Percentiles rank a stretch among this genome's conserved stretches.
Conservation (phyloP, 2,797 vertebrate genomes). For the Rhyacichthys aspro region DNA sequence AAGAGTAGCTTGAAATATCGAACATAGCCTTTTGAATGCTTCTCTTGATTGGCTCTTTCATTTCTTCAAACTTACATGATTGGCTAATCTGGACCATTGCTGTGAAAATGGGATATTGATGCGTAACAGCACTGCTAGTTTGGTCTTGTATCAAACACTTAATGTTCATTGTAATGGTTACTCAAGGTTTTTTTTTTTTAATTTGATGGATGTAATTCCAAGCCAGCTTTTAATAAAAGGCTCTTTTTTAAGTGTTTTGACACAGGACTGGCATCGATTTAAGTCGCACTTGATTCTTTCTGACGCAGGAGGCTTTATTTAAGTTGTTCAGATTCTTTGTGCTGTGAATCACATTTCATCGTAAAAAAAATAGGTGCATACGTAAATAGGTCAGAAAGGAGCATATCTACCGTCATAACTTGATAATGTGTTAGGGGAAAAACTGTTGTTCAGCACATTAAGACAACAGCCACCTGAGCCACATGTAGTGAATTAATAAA, state of each 20-base stretch:
- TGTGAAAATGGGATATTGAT: constrained; percentile 56
- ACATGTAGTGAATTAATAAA: neutral
- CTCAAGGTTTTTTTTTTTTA: constrained; percentile 19
- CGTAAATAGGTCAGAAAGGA: constrained; percentile 1
- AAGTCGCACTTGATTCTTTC: too few species aligned
- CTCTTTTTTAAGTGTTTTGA: constrained; percentile 9
- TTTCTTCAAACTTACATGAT: constrained; percentile 54
- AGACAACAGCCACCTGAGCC: neutral
- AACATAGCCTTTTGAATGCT: constrained; percentile 17
- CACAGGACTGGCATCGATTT: too few species aligned
- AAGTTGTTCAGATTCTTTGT: too few species aligned
- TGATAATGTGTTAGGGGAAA: neutral
- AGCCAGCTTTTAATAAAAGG: constrained; percentile 6
- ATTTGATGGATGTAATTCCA: constrained; percentile 30
- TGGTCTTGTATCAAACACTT: constrained; percentile 33
- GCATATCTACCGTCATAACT: neutral
- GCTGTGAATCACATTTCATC: too few species aligned
- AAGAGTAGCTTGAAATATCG: constrained; percentile 32
- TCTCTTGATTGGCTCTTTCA: constrained; percentile 47
- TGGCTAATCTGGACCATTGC: constrained; percentile 55
- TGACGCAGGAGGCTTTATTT: too few species aligned
- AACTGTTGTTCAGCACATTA: constrained; percentile 7
- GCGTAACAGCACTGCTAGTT: constrained; percentile 24
- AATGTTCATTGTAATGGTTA: constrained; percentile 33
- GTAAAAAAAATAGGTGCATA: neutral